phyloP scores from a whole-genome alignment of 1,140 invertebrate genomes.

The Druon quercuslanigerum region DNA sequence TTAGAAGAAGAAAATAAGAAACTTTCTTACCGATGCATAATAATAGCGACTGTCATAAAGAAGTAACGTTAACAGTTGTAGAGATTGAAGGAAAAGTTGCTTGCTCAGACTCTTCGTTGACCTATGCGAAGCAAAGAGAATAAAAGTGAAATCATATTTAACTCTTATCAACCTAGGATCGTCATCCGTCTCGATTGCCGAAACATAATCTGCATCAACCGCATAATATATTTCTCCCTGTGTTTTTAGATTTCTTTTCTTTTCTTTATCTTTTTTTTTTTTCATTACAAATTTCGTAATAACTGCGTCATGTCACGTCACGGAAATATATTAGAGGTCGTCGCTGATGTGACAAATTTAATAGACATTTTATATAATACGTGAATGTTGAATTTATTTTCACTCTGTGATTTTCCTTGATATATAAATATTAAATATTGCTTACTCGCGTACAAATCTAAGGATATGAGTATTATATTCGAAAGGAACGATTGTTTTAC shows the following conservation, averaged over 20 bases:
- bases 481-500: conserved; percentile 50
- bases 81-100: conserved; percentile 41
- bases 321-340: conserved; percentile 47
- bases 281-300: not conserved
- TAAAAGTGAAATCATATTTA: conserved; percentile 32
- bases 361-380: conserved; percentile 65
- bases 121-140: conserved; percentile 59
- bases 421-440: conserved; percentile 38
- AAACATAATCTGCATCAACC: conserved; percentile 11
- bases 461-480: conserved; percentile 52
- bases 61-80: not conserved
- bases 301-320: conserved; percentile 36
- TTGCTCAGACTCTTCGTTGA: conserved; percentile 52
- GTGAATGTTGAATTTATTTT: conserved; percentile 67
- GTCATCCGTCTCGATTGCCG: conserved; percentile 15
- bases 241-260: conserved; percentile 34
- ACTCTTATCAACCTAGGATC: not conserved
- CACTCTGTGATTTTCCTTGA: conserved; percentile 63
- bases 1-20: conserved; percentile 56
- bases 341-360: conserved; percentile 54
- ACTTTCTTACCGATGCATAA: conserved; percentile 71
- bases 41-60: conserved; percentile 56
- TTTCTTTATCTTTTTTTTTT: not conserved
- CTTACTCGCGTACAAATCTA: conserved; percentile 58
- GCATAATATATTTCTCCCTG: conserved; percentile 26